These are phyloP conservation scores for Catostomus latipinnis DNA, from an alignment of 2,797 vertebrate species.

Conservation along the genomic window DNA sequence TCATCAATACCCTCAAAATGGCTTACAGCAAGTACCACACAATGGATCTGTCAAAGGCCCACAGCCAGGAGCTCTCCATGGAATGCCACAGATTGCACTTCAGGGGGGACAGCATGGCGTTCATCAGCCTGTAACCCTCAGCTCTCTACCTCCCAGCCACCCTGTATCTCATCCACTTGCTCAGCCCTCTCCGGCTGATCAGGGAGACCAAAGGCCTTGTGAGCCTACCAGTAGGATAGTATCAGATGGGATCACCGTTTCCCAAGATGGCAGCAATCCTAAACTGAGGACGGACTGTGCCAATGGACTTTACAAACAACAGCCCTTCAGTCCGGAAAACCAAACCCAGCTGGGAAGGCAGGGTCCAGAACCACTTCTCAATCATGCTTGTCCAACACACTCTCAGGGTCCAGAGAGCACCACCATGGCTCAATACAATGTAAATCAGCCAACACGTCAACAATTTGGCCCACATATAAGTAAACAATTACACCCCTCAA, in stretches of 20 bases:
- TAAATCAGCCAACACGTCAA: conserved; percentile 62
- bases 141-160: conserved; percentile 74
- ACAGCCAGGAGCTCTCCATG: conserved; percentile 65
- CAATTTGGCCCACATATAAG: conserved; percentile 72
- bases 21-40: conserved; percentile 43
- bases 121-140: conserved; percentile 71
- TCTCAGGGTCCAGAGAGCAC: conserved; percentile 69
- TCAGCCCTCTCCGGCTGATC: conserved; percentile 75
- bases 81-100: conserved; percentile 61
- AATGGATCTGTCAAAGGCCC: conserved; percentile 42
- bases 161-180: conserved; percentile 69
- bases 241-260: conserved; percentile 43
- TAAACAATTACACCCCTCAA: conserved; percentile 72
- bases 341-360: conserved; percentile 59
- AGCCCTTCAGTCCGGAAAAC: conserved; percentile 68
- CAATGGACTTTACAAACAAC: conserved; percentile 67
- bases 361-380: conserved; percentile 57
- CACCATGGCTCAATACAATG: conserved; percentile 64
- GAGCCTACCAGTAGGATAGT: conserved; percentile 70
- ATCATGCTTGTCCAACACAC: conserved; percentile 60
- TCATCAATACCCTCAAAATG: conserved; percentile 53
- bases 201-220: conserved; percentile 71
- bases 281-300: conserved; percentile 61
- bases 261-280: conserved; percentile 59
- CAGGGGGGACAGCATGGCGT: conserved; percentile 65